Conservation (phyloP, 2,113 vertebrate species). For the Colinus virginianus region DNA sequence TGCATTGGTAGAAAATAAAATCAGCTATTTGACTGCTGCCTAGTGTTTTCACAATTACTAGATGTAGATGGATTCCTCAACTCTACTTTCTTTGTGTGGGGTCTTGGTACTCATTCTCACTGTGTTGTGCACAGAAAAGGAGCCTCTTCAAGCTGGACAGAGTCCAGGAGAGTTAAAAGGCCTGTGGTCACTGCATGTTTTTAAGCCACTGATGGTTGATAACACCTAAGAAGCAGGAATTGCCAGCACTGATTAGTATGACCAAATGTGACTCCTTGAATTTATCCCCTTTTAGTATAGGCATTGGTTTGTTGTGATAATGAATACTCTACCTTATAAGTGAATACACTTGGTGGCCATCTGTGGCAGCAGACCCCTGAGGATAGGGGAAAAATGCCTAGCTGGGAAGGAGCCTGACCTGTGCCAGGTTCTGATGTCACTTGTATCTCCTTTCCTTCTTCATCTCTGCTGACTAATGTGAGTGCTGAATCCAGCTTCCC, state of each 20-base stretch:
- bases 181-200: accelerated
- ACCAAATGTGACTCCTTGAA: neutral
- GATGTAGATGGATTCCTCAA: neutral
- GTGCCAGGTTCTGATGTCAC: neutral
- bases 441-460: neutral
- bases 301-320: neutral
- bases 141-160: neutral
- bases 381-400: neutral
- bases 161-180: neutral
- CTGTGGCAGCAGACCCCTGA: neutral
- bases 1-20: neutral
- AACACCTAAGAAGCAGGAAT: neutral
- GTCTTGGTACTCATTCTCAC: accelerated
- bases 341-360: neutral
- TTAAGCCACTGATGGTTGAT: neutral
- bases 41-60: neutral
- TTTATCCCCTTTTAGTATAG: neutral
- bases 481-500: neutral
- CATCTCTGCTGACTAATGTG: neutral
- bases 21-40: neutral
- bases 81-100: neutral
- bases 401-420: neutral
- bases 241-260: neutral
- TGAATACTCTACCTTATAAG: neutral
- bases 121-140: accelerated